Evolutionary conservation across 2,888 invertebrate species (phyloP), one percentile per base, ranked within the genome.

Genomic region (Selenia dentaria): DNA sequence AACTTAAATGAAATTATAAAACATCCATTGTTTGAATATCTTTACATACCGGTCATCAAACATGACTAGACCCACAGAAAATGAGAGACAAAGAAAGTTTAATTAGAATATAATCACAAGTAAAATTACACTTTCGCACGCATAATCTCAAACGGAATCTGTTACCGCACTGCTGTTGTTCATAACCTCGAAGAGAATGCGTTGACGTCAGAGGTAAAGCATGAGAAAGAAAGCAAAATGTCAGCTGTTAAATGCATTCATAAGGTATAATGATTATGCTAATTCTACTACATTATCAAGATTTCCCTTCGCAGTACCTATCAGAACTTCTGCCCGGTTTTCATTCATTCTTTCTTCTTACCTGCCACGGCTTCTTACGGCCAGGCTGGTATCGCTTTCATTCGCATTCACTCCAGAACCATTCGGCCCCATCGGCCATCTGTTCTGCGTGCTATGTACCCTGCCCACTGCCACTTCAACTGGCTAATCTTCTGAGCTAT

Each of bases 41-140:
- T 9, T 37, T 27, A 37, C 25, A 40, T 27, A 27, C 32, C 26
- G 29, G 25, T 38, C 37, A 36, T 45, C 37, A 42, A 34, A 14
- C 36, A 28, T 39, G 34, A 33, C 16, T 28, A 6, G 27, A 22
- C 26, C 26, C 42, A 40, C 47, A 50, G 44, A 48, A 53, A 54
- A 49, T 48, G 39, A 41, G 39, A 43, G 42, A 46, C 50, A 56
- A 49, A 58, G 58, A 60, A 62, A 62, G 56, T 54, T 53, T 27
- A 51, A 55, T 59, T 59, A 49, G 24, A 54, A 47, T 32, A 41
- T 35, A 53, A 51, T 44, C 36, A 44, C 37, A 41, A 41, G 39
- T 52, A 39, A 37, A 51, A 60, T 58, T 58, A 51, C 43, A 60
- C 63, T 62, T 62, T 63, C 62, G 53, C 59, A 57, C 54, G 53